These are phyloP conservation scores for Lutra lutra DNA, from an alignment of 2,797 vertebrate genomes.

Conservation along the genomic window DNA sequence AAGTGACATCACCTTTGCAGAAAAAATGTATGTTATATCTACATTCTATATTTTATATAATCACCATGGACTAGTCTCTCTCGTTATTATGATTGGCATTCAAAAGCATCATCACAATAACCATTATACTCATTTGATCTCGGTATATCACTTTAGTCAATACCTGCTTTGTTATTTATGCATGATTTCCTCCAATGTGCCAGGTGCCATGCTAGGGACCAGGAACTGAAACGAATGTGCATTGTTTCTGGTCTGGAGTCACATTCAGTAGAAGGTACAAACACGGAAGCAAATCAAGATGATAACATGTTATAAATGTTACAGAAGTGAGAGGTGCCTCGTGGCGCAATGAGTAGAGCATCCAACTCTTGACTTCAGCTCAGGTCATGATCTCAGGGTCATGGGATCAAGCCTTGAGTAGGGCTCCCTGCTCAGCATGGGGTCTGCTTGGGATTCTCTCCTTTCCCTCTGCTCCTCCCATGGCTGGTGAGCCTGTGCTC, in stretches of 20 bases:
- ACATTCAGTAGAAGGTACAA: not conserved
- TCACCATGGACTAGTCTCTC: not conserved
- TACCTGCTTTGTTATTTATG: not conserved
- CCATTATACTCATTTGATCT: not conserved
- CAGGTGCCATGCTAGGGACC: not conserved
- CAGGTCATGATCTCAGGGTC: not conserved
- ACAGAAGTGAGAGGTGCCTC: not conserved
- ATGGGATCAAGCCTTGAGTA: not conserved
- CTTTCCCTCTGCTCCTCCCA: too few species aligned
- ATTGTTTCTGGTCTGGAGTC: not conserved
- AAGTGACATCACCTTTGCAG: not conserved
- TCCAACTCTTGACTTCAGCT: not conserved
- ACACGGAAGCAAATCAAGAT: not conserved
- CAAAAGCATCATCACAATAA: not conserved
- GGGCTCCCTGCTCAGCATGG: too few species aligned
- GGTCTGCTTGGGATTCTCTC: not conserved
- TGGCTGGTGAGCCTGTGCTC: too few species aligned
- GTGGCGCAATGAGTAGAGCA: not conserved
- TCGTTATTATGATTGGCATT: not conserved
- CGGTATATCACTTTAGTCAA: not conserved
- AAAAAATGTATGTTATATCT: not conserved
- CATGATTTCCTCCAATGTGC: not conserved
- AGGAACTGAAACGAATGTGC: not conserved
- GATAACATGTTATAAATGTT: not conserved
- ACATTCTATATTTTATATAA: not conserved